A percentile compares a stretch with the other conserved stretches of the same genome.
These are phyloP conservation scores for Erebia ligea DNA, from an alignment of 2,888 invertebrate species.

Conservation along the genomic window DNA sequence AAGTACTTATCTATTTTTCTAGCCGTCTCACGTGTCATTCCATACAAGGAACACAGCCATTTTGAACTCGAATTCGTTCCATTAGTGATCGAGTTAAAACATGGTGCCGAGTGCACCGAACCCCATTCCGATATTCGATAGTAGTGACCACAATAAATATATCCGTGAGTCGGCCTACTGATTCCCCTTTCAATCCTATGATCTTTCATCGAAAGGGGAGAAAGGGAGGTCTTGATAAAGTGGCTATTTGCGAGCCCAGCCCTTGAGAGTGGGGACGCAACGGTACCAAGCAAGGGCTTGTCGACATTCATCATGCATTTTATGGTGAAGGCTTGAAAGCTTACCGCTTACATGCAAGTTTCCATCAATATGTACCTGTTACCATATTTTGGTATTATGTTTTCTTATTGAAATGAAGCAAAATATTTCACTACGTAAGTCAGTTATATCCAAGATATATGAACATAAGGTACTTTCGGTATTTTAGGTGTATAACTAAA, in stretches of 20 bases:
- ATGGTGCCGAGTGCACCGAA: conserved; percentile 77
- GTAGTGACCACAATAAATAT: conserved; percentile 58
- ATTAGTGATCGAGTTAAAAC: conserved; percentile 73
- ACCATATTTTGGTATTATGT: conserved; percentile 42
- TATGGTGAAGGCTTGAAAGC: conserved; percentile 72
- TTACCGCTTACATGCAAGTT: conserved; percentile 72
- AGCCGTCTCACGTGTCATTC: conserved; percentile 23
- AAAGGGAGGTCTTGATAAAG: conserved; percentile 52
- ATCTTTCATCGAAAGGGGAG: conserved; percentile 46
- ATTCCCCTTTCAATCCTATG: conserved; percentile 21
- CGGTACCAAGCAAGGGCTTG: conserved; percentile 75
- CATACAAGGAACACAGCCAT: conserved; percentile 58
- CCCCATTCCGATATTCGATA: conserved; percentile 68
- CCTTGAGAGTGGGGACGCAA: conserved; percentile 74
- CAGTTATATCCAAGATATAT: background rate
- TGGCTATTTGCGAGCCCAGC: conserved; percentile 63
- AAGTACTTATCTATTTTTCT: background rate
- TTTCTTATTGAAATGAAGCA: conserved; percentile 25
- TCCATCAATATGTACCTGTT: conserved; percentile 57
- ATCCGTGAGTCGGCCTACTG: conserved; percentile 50
- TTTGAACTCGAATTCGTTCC: conserved; percentile 64
- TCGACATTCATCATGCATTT: conserved; percentile 80
- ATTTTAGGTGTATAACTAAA: background rate
- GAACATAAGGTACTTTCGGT: background rate
- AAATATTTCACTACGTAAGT: conserved; percentile 12